phyloP scores from a whole-genome alignment of 2,113 vertebrate genomes.

The Crotalus horridus region DNA sequence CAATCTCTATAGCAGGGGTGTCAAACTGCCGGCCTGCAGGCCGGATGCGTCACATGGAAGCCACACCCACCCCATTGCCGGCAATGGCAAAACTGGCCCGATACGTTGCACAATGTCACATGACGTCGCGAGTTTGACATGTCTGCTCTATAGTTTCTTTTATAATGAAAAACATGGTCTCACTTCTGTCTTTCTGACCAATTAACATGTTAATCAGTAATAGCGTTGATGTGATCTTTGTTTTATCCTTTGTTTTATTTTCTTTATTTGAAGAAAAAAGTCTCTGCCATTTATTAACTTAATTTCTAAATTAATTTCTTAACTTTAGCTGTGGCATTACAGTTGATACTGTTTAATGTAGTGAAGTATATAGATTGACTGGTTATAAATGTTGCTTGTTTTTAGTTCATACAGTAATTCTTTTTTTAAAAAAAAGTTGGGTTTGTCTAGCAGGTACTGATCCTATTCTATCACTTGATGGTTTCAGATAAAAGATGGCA shows the following conservation, averaged over 20 bases:
- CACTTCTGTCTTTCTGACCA: neutral
- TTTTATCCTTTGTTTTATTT: neutral
- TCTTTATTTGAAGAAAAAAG: neutral
- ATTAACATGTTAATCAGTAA: neutral
- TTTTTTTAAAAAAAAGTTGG: neutral
- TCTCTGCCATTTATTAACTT: constrained; percentile 18
- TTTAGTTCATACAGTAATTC: constrained; percentile 13
- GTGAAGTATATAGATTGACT: constrained; percentile 16
- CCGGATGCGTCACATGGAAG: too few species aligned
- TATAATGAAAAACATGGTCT: neutral
- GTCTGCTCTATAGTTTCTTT: constrained; percentile 12
- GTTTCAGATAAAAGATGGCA: constrained; percentile 13
- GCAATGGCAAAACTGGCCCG: too few species aligned
- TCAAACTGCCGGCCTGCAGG: too few species aligned
- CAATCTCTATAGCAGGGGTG: neutral
- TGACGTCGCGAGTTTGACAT: too few species aligned
- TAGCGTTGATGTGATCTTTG: neutral
- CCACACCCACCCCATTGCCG: too few species aligned
- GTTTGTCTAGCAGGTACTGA: neutral
- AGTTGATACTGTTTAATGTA: constrained; percentile 11
- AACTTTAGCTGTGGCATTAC: neutral
- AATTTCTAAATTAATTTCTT: constrained; percentile 8
- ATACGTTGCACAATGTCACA: too few species aligned
- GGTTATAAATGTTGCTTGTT: constrained; percentile 14
- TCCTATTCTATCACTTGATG: constrained; percentile 6